Evolutionary conservation across 2,888 invertebrate genomes (phyloP).

Genomic region (Scrobipalpa costella): DNA sequence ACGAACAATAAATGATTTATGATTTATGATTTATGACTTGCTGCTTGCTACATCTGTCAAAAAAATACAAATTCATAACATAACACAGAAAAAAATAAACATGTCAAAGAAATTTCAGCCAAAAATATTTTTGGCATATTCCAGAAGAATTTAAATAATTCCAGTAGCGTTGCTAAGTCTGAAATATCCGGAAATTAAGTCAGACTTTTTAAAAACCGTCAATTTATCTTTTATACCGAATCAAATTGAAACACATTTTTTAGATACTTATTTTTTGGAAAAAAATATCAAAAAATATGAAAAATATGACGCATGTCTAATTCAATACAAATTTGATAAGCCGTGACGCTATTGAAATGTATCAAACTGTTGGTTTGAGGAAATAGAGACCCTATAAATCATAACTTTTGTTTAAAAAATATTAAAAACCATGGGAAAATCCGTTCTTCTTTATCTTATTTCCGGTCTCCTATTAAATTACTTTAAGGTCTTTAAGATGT

Average conservation of each 20-base stretch:
- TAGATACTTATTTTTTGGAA: neutral
- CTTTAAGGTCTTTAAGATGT: neutral
- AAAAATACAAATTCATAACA: too few relatives aligned
- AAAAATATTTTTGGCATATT: too few relatives aligned
- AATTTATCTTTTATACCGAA: neutral
- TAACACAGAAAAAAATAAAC: too few relatives aligned
- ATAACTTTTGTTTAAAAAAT: neutral
- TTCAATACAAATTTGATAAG: constrained; percentile 18
- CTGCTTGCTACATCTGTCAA: too few relatives aligned
- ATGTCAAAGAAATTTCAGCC: too few relatives aligned
- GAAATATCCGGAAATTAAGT: neutral
- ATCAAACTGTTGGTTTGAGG: constrained; percentile 32
- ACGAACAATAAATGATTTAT: too few relatives aligned
- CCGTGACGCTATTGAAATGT: constrained; percentile 37
- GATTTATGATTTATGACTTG: too few relatives aligned
- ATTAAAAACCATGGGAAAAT: neutral
- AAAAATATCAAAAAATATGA: constrained; percentile 22
- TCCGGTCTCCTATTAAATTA: neutral
- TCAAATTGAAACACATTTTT: neutral
- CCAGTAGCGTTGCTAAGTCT: neutral
- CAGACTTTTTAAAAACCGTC: neutral
- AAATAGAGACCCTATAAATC: constrained; percentile 4
- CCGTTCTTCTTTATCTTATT: neutral
- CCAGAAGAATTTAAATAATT: too few relatives aligned
- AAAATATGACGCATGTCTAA: constrained; percentile 30